Conservation (phyloP, 2,797 vertebrate genomes). For the Trachurus trachurus region DNA sequence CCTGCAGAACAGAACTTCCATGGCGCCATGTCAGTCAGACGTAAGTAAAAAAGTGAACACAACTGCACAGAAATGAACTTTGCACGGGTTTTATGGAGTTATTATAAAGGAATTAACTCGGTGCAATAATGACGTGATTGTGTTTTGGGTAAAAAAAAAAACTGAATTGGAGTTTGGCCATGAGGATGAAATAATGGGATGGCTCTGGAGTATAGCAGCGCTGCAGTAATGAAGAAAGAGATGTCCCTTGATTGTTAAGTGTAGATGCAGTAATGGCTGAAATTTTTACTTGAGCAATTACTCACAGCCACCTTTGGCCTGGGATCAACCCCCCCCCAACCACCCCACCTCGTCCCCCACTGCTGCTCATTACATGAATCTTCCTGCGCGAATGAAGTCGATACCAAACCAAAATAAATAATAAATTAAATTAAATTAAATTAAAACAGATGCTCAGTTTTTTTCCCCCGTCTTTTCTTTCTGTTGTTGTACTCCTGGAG, state of each 20-base stretch:
- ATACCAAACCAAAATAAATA: constrained; percentile 44
- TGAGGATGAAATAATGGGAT: constrained; percentile 42
- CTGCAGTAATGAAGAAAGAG: constrained; percentile 62
- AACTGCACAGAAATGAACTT: constrained; percentile 10
- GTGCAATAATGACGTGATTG: constrained; percentile 40
- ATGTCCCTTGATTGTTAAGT: constrained; percentile 47
- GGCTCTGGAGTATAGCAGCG: constrained; percentile 31
- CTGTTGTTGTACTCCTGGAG: constrained; percentile 25
- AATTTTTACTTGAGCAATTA: constrained; percentile 55
- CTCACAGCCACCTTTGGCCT: constrained; percentile 63
- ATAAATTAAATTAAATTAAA: constrained; percentile 37
- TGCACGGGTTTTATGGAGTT: constrained; percentile 40
- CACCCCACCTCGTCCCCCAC: too few species aligned
- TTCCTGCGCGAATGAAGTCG: constrained; percentile 54
- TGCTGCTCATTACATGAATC: constrained; percentile 50
- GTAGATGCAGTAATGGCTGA: constrained; percentile 49
- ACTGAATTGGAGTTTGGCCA: constrained; percentile 54
- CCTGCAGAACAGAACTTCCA: constrained; percentile 3
- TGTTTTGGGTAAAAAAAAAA: constrained; percentile 35
- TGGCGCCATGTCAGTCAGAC: background rate
- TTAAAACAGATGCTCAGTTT: constrained; percentile 53
- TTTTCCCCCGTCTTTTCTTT: constrained; percentile 33
- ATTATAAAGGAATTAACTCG: constrained; percentile 27
- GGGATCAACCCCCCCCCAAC: constrained; percentile 39
- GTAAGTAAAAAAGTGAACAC: constrained; percentile 18